phyloP scores from a whole-genome alignment of 1,140 invertebrate species.

The Drosophila sp. region DNA sequence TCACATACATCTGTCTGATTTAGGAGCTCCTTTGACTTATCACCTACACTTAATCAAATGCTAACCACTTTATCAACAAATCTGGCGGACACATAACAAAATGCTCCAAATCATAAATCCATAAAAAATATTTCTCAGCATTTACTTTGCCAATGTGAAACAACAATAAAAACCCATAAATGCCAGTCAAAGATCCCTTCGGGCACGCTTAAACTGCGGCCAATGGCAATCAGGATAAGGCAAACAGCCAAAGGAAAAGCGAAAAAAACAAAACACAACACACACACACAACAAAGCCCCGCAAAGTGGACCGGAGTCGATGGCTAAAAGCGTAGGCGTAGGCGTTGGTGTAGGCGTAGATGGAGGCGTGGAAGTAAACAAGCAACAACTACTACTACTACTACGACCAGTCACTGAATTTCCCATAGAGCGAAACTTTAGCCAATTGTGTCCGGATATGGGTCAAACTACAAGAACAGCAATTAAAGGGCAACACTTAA shows the following conservation, averaged over 20 bases:
- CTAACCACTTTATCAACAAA: neutral
- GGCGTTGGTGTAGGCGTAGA: neutral
- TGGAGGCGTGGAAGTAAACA: slow-evolving; percentile 1
- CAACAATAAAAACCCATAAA: slow-evolving; percentile 19
- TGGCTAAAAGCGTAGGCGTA: neutral
- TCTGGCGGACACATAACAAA: neutral
- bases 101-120: slow-evolving; percentile 6
- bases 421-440: slow-evolving; percentile 3
- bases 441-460: slow-evolving; percentile 28
- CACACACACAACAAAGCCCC: slow-evolving; percentile 2
- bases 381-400: neutral
- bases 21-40: neutral
- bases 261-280: neutral
- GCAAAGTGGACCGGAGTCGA: neutral
- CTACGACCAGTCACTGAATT: neutral
- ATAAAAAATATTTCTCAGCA: neutral
- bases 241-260: slow-evolving; percentile 12
- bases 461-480: slow-evolving; percentile 48
- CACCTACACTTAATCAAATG: neutral
- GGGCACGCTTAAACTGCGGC: slow-evolving; percentile 1
- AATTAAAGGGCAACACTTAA: slow-evolving; percentile 44
- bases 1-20: neutral
- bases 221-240: slow-evolving; percentile 14
- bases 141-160: neutral
- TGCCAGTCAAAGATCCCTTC: slow-evolving; percentile 7